Evolutionary conservation across 2,113 vertebrate genomes (phyloP).

Genomic region (Terrapene triunguis): DNA sequence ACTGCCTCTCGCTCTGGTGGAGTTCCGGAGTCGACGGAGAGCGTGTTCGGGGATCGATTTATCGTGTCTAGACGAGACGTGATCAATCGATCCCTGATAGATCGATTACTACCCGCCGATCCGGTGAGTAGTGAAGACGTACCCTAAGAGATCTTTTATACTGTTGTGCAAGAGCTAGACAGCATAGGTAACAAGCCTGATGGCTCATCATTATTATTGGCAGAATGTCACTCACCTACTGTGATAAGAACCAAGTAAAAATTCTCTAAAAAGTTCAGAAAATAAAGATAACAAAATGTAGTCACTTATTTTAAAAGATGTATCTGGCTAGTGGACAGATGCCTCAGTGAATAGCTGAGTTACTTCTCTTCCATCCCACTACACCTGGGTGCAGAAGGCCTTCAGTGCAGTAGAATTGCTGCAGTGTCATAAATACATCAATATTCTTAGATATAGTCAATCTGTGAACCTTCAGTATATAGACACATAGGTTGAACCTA

Average conservation of each 20-base stretch:
- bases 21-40: too few species aligned
- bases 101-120: too few species aligned
- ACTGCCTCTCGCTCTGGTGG: too few species aligned
- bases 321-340: background rate
- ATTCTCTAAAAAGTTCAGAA: background rate
- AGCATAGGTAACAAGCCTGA: background rate
- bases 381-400: background rate
- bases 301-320: background rate
- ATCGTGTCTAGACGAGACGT: too few species aligned
- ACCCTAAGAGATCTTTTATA: background rate
- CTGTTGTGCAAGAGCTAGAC: background rate
- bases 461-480: background rate
- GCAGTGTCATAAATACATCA: fast-evolving
- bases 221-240: background rate
- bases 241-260: background rate
- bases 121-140: too few species aligned
- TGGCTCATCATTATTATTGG: background rate
- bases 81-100: too few species aligned
- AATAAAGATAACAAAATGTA: background rate
- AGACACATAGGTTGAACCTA: background rate
- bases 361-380: background rate
- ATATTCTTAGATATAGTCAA: background rate
- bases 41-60: too few species aligned
- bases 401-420: background rate
- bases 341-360: background rate